Evolutionary conservation across 1,140 invertebrate species (phyloP).

Genomic region (Drosophila sp.): DNA sequence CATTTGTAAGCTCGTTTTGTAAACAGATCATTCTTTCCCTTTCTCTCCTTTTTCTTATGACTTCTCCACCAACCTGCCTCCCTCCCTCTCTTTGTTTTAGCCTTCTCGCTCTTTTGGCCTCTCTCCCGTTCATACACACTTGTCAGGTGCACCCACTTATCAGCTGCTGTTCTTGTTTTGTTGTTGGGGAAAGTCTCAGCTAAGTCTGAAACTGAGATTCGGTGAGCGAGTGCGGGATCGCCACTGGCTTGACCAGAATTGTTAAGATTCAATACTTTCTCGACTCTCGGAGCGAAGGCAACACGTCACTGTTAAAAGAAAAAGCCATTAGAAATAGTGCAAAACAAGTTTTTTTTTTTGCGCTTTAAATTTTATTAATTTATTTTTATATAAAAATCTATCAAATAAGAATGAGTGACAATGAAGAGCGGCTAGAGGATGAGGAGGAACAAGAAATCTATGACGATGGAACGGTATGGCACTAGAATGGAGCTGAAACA

Average conservation of each 20-base stretch:
- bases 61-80: background rate
- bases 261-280: slow-evolving; percentile 76
- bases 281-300: slow-evolving; percentile 68
- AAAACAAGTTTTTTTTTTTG: slow-evolving; percentile 15
- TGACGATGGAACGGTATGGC: slow-evolving; percentile 63
- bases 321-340: slow-evolving; percentile 25
- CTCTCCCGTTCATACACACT: slow-evolving; percentile 35
- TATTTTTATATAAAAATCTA: slow-evolving; percentile 11
- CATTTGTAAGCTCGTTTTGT: slow-evolving; percentile 39
- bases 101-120: slow-evolving; percentile 20
- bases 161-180: slow-evolving; percentile 33
- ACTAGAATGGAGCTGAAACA: background rate
- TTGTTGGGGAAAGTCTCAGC: slow-evolving; percentile 75
- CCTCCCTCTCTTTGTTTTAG: background rate
- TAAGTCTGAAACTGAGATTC: slow-evolving; percentile 19
- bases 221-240: slow-evolving; percentile 41
- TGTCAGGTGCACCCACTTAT: slow-evolving; percentile 65
- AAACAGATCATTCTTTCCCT: slow-evolving; percentile 22
- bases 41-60: background rate
- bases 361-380: background rate
- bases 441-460: slow-evolving; percentile 65
- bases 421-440: slow-evolving; percentile 42
- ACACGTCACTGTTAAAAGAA: slow-evolving; percentile 65
- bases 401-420: slow-evolving; percentile 48
- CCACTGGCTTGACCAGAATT: slow-evolving; percentile 71